Evolutionary conservation across 2,888 invertebrate genomes (phyloP).

Genomic region (Neoaliturus tenellus): DNA sequence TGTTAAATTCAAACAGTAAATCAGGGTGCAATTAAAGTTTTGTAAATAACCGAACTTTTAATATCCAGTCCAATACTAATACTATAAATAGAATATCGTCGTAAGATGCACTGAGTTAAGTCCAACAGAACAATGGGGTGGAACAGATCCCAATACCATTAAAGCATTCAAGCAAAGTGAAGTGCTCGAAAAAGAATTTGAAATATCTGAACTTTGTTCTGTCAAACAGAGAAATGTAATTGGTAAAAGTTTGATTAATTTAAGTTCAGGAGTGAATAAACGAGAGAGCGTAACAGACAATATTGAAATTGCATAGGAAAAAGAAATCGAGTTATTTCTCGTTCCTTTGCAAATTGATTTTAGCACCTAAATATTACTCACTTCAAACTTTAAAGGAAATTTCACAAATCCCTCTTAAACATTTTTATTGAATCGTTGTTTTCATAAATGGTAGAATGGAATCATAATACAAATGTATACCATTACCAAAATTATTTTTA

Average conservation of each 20-base stretch:
- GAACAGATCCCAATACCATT: slow-evolving; percentile 18
- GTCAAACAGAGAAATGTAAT: slow-evolving; percentile 35
- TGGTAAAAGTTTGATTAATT: slow-evolving; percentile 35
- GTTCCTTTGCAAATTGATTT: slow-evolving; percentile 7
- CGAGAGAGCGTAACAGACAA: slow-evolving; percentile 19
- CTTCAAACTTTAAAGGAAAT: background rate
- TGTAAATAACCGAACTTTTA: too few relatives aligned
- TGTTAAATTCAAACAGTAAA: too few relatives aligned
- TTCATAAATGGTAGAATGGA: too few relatives aligned
- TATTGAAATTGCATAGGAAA: slow-evolving; percentile 12
- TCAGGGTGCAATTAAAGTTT: too few relatives aligned
- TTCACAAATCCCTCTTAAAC: too few relatives aligned
- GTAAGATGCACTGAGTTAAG: too few relatives aligned
- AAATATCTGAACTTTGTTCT: slow-evolving; percentile 26
- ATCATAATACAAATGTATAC: too few relatives aligned
- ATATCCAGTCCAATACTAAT: too few relatives aligned
- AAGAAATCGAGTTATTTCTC: slow-evolving; percentile 5
- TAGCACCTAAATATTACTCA: background rate
- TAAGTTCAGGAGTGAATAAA: slow-evolving; percentile 23
- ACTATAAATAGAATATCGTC: too few relatives aligned
- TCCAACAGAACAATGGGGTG: background rate
- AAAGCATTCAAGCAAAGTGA: background rate
- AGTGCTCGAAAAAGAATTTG: slow-evolving; percentile 9
- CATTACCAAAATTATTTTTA: too few relatives aligned
- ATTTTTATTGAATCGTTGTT: too few relatives aligned